Evolutionary conservation across 2,888 invertebrate species (phyloP), one percentile per base, ranked within the genome.

Genomic region (Diaprepes abbreviatus): DNA sequence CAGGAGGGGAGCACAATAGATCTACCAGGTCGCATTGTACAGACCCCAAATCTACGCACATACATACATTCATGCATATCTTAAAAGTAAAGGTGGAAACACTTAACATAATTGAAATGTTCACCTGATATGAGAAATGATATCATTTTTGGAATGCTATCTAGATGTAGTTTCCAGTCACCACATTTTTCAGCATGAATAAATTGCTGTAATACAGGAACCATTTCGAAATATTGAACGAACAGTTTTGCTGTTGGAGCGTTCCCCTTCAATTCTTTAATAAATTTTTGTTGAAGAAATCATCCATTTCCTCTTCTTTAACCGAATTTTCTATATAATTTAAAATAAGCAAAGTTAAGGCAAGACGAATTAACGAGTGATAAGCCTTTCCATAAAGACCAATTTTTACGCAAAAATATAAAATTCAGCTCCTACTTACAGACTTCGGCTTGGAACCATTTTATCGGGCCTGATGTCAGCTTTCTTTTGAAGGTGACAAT

Each of bases 381-480:
- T 12, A 82, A 71, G 80, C 82, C 58, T 74, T 71, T 52, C 73
- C 80, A 70, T n/a, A n/a, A n/a, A n/a, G n/a, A n/a, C n/a, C n/a
- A n/a, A n/a, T n/a, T n/a, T n/a, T n/a, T n/a, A n/a, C n/a, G n/a
- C n/a, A n/a, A n/a, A n/a, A n/a, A n/a, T n/a, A n/a, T n/a, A n/a
- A n/a, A n/a, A n/a, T n/a, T n/a, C n/a, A n/a, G n/a, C n/a, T n/a
- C n/a, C n/a, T n/a, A n/a, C n/a, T n/a, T n/a, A n/a, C n/a, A n/a
- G n/a, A n/a, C n/a, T n/a, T n/a, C n/a, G n/a, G n/a, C n/a, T n/a
- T n/a, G n/a, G n/a, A n/a, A n/a, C n/a, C n/a, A n/a, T n/a, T n/a
- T n/a, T n/a, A n/a, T n/a, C n/a, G n/a, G n/a, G n/a, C n/a, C n/a
- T n/a, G n/a, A n/a, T n/a, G n/a, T n/a, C n/a, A n/a, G n/a, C n/a